Conservation (phyloP, 2,113 vertebrate species). For the Panthera tigris region DNA sequence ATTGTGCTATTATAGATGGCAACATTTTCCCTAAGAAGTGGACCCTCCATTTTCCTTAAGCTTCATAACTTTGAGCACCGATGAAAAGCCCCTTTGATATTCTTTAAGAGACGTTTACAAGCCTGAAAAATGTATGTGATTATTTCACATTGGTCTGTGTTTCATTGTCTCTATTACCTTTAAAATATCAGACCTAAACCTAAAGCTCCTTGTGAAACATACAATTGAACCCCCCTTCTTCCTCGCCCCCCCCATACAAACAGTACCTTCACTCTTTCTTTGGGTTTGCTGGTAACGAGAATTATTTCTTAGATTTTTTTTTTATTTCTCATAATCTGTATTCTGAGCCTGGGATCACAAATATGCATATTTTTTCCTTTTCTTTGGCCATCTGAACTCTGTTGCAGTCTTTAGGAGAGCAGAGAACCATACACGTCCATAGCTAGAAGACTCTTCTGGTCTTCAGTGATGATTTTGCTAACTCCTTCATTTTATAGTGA, state of each 20-base stretch:
- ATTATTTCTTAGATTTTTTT: conserved; percentile 2
- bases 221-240: not conserved
- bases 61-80: not conserved
- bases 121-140: not conserved
- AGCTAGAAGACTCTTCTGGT: not conserved
- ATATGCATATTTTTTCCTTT: not conserved
- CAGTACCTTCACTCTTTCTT: not conserved
- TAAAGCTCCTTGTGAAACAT: conserved; percentile 33
- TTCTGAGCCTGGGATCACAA: conserved; percentile 6
- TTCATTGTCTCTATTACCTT: conserved; percentile 7
- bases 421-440: not conserved
- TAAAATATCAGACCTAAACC: not conserved
- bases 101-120: conserved; percentile 2
- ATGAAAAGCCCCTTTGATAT: not conserved
- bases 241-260: not conserved
- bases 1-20: not conserved
- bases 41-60: not conserved
- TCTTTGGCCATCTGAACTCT: conserved; percentile 2
- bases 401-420: not conserved
- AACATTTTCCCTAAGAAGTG: conserved; percentile 8
- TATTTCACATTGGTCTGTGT: conserved; percentile 35
- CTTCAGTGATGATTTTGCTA: not conserved
- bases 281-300: conserved; percentile 23
- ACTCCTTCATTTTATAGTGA: not conserved
- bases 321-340: not conserved